Percentiles rank a stretch among this genome's conserved stretches.
Conservation (phyloP, 2,797 vertebrate genomes). For the Triplophysa bombifrons region DNA sequence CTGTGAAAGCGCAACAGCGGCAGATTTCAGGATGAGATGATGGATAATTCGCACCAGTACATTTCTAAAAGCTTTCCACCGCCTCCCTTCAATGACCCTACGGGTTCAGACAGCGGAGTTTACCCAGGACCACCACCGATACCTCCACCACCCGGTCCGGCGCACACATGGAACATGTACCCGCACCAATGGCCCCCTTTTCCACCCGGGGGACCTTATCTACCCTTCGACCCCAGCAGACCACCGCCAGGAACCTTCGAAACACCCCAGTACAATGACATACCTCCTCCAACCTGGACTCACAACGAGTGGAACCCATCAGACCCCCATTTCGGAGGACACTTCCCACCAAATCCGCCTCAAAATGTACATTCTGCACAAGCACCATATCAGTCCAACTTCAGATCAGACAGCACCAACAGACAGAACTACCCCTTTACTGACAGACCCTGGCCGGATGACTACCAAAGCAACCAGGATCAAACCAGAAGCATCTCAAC, state of each 20-base stretch:
- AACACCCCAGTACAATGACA: constrained; percentile 24
- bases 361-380: constrained; percentile 10
- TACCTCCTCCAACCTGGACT: neutral
- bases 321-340: constrained; percentile 5
- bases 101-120: neutral
- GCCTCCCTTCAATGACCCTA: neutral
- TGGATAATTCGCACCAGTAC: constrained; percentile 12
- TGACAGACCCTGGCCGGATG: neutral
- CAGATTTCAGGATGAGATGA: neutral
- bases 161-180: constrained; percentile 23
- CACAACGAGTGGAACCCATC: constrained; percentile 7
- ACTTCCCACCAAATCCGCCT: constrained; percentile 11
- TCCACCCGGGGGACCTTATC: constrained; percentile 12
- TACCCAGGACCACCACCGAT: neutral
- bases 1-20: neutral
- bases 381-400: neutral
- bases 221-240: constrained; percentile 65
- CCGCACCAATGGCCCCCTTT: constrained; percentile 28
- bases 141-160: neutral
- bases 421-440: neutral
- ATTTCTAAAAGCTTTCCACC: neutral
- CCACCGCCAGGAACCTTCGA: constrained; percentile 66
- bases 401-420: neutral
- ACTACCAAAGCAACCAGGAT: neutral
- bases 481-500: neutral